Percentiles rank a stretch among this genome's conserved stretches.
phyloP scores from a whole-genome alignment of 2,888 invertebrate genomes.

The Drosophila infuscata region DNA sequence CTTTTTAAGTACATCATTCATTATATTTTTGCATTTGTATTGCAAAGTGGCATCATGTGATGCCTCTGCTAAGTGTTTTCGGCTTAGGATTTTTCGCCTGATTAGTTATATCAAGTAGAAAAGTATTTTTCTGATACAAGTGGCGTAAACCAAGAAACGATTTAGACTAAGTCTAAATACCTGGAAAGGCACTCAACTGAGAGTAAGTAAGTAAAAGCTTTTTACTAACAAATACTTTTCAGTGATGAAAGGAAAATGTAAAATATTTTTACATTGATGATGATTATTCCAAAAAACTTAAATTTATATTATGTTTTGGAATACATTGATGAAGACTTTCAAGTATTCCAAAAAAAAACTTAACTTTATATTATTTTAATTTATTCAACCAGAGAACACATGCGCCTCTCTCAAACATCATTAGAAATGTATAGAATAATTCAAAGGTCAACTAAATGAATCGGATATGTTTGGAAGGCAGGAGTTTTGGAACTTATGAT shows the following conservation, averaged over 20 bases:
- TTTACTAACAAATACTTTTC: neutral
- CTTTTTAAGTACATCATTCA: neutral
- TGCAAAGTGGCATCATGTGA: constrained; percentile 19
- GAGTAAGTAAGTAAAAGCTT: neutral
- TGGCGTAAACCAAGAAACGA: neutral
- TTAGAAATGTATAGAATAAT: constrained; percentile 21
- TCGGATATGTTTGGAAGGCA: neutral
- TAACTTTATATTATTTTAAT: neutral
- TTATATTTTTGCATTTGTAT: neutral
- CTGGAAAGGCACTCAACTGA: neutral
- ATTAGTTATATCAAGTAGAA: neutral
- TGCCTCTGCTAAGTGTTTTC: constrained; percentile 37
- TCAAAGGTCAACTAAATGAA: neutral
- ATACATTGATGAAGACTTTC: neutral
- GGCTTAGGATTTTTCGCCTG: constrained; percentile 32
- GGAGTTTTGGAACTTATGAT: neutral
- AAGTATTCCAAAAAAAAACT: neutral
- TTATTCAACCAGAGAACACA: neutral
- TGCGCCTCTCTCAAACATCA: neutral
- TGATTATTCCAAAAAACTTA: neutral
- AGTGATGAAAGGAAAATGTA: neutral
- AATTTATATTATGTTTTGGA: neutral
- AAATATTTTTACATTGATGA: neutral
- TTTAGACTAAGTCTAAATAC: neutral
- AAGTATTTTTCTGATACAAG: neutral